Percentiles rank a stretch among this genome's conserved stretches.
Evolutionary conservation across 2,797 vertebrate genomes (phyloP).

Genomic region (Phoebastria nigripes): DNA sequence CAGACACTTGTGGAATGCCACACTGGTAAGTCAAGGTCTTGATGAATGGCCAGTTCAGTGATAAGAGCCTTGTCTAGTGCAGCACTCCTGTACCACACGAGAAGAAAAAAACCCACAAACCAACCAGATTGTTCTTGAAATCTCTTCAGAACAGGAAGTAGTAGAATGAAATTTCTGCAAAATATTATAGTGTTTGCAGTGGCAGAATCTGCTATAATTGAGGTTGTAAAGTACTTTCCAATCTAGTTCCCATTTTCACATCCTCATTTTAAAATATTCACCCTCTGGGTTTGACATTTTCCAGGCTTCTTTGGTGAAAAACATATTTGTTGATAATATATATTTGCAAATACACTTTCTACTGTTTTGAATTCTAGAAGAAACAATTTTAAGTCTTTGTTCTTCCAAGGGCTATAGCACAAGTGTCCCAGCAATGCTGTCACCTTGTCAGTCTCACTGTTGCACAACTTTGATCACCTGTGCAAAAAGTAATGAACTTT

Average conservation of each 20-base stretch:
- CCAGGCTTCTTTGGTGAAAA: background rate
- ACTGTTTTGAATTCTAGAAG: background rate
- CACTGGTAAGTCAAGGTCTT: background rate
- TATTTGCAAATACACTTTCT: background rate
- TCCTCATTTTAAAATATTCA: background rate
- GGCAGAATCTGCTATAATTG: background rate
- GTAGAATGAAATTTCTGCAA: background rate
- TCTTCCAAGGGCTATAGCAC: background rate
- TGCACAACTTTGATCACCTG: background rate
- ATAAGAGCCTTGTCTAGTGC: background rate
- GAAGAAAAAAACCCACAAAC: background rate
- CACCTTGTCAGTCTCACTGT: background rate
- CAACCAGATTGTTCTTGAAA: background rate
- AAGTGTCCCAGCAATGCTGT: background rate
- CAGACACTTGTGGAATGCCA: background rate
- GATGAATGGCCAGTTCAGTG: background rate
- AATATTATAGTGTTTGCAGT: background rate
- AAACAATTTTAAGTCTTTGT: background rate
- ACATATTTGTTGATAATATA: background rate
- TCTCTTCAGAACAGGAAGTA: background rate
- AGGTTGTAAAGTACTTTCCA: background rate
- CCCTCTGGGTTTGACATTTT: slow-evolving; percentile 17
- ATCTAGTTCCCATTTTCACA: background rate
- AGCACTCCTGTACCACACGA: background rate
- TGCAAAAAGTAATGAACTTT: background rate